A percentile compares a stretch with the other conserved stretches of the same genome.
phyloP scores from a whole-genome alignment of 2,797 vertebrate species.

The Crocidura indochinensis region DNA sequence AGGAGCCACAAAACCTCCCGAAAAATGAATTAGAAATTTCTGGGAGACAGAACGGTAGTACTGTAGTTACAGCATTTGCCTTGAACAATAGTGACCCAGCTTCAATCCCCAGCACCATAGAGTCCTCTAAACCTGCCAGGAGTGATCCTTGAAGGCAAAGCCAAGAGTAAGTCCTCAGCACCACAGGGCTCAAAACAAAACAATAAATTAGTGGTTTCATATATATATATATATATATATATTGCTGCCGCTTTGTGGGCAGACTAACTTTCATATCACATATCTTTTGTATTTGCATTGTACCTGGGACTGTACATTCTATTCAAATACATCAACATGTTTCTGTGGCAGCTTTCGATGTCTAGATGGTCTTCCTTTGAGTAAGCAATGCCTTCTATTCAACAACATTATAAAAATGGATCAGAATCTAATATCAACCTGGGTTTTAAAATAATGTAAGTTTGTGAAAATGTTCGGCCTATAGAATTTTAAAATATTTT shows the following conservation, averaged over 20 bases:
- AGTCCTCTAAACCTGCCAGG: no score
- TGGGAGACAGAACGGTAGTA: not conserved
- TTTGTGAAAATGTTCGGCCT: constrained; percentile 6
- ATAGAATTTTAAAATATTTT: constrained; percentile 21
- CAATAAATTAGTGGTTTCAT: no score
- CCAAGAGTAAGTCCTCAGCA: no score
- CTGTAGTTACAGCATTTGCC: no score
- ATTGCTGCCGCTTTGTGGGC: not conserved
- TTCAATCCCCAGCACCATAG: no score
- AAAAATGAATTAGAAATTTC: not conserved
- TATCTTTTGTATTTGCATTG: not conserved
- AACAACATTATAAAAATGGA: constrained; percentile 5
- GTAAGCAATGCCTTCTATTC: constrained; percentile 35
- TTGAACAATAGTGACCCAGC: no score
- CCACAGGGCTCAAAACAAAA: no score
- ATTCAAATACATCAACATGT: constrained; percentile 1
- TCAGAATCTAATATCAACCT: not conserved
- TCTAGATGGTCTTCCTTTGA: constrained; percentile 11
- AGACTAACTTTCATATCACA: not conserved
- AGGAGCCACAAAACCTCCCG: not conserved
- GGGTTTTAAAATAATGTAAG: constrained; percentile 10
- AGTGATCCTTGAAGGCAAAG: no score
- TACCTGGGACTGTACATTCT: not conserved
- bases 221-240: no score
- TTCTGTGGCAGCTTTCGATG: constrained; percentile 39